phyloP scores from a whole-genome alignment of 2,888 invertebrate species.

The Agriopis aurantiaria region DNA sequence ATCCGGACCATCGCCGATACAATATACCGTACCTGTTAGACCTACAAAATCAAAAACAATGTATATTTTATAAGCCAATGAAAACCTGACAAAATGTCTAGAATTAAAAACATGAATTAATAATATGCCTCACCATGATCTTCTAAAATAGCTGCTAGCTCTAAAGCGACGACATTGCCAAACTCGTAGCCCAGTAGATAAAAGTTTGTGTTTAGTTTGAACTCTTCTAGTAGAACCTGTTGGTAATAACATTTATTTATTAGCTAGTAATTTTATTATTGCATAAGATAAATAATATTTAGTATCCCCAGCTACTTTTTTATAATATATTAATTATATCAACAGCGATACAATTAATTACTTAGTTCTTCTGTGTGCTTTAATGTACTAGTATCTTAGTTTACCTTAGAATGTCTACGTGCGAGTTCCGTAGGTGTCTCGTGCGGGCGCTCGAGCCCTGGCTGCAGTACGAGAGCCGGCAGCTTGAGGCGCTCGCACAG shows the following conservation, averaged over 20 bases:
- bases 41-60: conserved; percentile 45
- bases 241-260: conserved; percentile 13
- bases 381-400: too few species aligned
- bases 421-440: too few species aligned
- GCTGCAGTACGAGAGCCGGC: too few species aligned
- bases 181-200: conserved; percentile 63
- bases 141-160: conserved; percentile 63
- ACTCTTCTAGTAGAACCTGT: conserved; percentile 56
- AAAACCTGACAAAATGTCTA: not conserved
- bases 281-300: too few species aligned
- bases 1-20: conserved; percentile 56
- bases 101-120: not conserved
- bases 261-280: not conserved
- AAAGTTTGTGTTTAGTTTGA: conserved; percentile 51
- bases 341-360: too few species aligned
- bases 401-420: too few species aligned
- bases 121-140: conserved; percentile 51
- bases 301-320: too few species aligned
- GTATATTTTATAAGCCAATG: too few species aligned
- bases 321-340: too few species aligned
- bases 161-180: conserved; percentile 59
- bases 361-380: not conserved
- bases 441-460: too few species aligned
- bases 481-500: too few species aligned
- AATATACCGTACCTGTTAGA: conserved; percentile 58